phyloP scores from a whole-genome alignment of 2,888 invertebrate species.

The Macaria notata region DNA sequence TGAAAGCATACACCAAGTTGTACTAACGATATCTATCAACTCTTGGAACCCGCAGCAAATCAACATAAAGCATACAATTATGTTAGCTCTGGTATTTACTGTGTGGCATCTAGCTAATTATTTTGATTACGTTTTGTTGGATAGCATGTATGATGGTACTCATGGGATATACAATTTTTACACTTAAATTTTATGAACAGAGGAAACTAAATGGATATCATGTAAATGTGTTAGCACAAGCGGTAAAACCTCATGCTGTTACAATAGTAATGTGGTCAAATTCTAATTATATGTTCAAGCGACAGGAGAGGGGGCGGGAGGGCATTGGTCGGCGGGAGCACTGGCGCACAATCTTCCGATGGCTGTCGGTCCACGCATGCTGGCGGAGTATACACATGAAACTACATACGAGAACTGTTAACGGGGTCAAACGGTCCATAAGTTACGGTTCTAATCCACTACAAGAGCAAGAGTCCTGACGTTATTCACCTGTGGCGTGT shows the following conservation, averaged over 20 bases:
- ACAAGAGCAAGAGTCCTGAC: constrained; percentile 67
- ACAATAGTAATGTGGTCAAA: constrained; percentile 27
- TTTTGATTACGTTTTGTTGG: no score
- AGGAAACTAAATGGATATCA: no score
- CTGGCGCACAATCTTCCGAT: constrained; percentile 53
- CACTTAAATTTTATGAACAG: no score
- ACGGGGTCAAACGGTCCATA: constrained; percentile 59
- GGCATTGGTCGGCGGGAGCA: constrained; percentile 35
- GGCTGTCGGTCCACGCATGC: constrained; percentile 71
- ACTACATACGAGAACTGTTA: constrained; percentile 68
- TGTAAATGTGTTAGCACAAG: constrained; percentile 60
- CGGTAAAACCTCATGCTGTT: constrained; percentile 52
- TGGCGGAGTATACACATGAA: constrained; percentile 68
- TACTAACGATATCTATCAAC: no score
- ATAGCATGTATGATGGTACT: no score
- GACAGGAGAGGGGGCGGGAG: constrained; percentile 41
- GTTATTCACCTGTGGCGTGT: constrained; percentile 69
- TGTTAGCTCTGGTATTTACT: no score
- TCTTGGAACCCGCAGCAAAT: no score
- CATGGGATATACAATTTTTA: no score
- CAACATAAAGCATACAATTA: no score
- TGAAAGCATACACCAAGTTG: constrained; percentile 49
- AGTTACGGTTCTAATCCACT: constrained; percentile 71
- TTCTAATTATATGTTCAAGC: constrained; percentile 42
- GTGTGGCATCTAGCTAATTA: no score